Percentiles rank a stretch among this genome's conserved stretches.
Evolutionary conservation across 2,888 invertebrate genomes (phyloP).

Genomic region (Drosophila demipolita): DNA sequence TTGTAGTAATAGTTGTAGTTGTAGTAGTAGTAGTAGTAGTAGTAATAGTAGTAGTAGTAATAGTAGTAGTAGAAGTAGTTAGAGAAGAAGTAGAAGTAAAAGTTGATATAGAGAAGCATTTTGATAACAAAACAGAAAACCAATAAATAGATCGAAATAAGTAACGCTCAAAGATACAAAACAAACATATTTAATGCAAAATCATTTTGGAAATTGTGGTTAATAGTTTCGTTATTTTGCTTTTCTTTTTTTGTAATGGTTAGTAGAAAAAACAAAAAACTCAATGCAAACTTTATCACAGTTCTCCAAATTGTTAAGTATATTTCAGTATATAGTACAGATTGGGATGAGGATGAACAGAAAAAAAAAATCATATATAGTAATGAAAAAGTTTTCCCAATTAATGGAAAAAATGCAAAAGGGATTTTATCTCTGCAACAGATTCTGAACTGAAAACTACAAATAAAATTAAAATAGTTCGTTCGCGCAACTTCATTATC

Average conservation of each 20-base stretch:
- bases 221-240: slow-evolving; percentile 7
- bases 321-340: slow-evolving; percentile 17
- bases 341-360: slow-evolving; percentile 4
- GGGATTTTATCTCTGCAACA: slow-evolving; percentile 18
- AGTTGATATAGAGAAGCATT: slow-evolving; percentile 74
- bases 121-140: slow-evolving; percentile 70
- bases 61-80: slow-evolving; percentile 67
- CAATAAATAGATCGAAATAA: slow-evolving; percentile 55
- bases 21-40: slow-evolving; percentile 58
- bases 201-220: slow-evolving; percentile 18
- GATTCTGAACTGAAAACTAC: background rate
- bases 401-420: slow-evolving; percentile 29
- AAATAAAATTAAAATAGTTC: slow-evolving; percentile 23
- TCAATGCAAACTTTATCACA: slow-evolving; percentile 13
- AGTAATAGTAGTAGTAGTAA: slow-evolving; percentile 42
- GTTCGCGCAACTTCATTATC: slow-evolving; percentile 16
- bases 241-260: slow-evolving; percentile 3
- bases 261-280: slow-evolving; percentile 7
- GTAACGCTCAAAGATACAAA: slow-evolving; percentile 45
- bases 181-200: slow-evolving; percentile 37
- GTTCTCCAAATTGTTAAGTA: slow-evolving; percentile 10
- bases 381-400: background rate
- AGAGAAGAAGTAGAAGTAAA: slow-evolving; percentile 67
- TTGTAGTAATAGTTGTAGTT: slow-evolving; percentile 50
- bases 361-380: background rate